Percentiles rank a stretch among this genome's conserved stretches.
Conservation (phyloP, 2,888 invertebrate species). For the Cephonodes hylas region DNA sequence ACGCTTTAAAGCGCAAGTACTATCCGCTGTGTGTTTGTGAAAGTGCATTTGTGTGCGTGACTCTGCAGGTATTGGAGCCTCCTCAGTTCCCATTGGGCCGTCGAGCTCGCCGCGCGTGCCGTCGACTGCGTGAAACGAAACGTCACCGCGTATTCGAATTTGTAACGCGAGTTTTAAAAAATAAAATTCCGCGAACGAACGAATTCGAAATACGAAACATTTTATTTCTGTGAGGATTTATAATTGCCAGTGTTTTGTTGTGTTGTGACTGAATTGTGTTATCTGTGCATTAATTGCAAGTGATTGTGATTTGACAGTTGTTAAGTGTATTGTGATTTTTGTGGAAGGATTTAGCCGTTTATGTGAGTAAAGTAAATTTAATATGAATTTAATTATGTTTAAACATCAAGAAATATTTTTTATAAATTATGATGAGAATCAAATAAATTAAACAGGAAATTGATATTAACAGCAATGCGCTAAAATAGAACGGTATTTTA, state of each 20-base stretch:
- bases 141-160: constrained; percentile 13
- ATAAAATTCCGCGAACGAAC: background rate
- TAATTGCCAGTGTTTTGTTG: background rate
- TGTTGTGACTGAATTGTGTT: constrained; percentile 9
- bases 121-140: constrained; percentile 16
- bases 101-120: constrained; percentile 42
- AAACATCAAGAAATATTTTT: background rate
- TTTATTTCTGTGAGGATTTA: background rate
- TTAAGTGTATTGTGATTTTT: constrained; percentile 1
- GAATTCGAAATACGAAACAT: background rate
- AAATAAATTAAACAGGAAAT: background rate
- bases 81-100: constrained; percentile 69
- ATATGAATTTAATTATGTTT: background rate
- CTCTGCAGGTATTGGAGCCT: constrained; percentile 71
- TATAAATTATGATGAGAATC: background rate
- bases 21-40: constrained; percentile 55
- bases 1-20: constrained; percentile 68
- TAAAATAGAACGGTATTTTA: background rate
- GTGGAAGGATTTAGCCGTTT: background rate
- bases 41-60: constrained; percentile 66
- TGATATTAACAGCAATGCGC: background rate
- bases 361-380: background rate
- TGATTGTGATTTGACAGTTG: background rate
- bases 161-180: constrained; percentile 14
- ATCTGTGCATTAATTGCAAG: constrained; percentile 1